Percentiles rank a stretch among this genome's conserved stretches.
phyloP scores from a whole-genome alignment of 2,113 vertebrate genomes.

The Nycticorax nycticorax region DNA sequence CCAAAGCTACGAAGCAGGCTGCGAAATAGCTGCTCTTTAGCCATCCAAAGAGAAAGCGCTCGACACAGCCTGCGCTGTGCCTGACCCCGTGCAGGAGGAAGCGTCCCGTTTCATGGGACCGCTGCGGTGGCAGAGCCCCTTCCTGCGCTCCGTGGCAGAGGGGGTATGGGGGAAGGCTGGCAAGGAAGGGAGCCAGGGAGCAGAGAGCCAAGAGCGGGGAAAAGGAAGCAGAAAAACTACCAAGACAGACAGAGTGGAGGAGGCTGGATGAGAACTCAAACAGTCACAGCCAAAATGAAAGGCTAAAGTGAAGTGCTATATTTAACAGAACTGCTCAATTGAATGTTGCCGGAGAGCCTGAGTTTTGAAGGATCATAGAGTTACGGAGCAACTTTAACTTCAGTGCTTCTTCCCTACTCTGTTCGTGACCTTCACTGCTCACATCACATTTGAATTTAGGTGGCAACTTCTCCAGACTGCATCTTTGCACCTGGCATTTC shows the following conservation, averaged over 20 bases:
- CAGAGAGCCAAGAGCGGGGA: not conserved
- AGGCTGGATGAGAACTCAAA: slow-evolving; percentile 31
- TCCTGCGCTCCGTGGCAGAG: accelerated
- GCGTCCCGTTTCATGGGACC: not conserved
- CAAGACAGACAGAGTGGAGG: slow-evolving; percentile 58
- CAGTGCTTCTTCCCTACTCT: not conserved
- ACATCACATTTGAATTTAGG: not conserved
- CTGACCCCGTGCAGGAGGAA: accelerated
- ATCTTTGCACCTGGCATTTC: not conserved
- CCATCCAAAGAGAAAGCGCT: accelerated
- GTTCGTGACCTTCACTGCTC: not conserved
- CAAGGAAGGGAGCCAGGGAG: not conserved
- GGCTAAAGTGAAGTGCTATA: not conserved
- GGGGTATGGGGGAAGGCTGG: not conserved
- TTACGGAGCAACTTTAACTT: not conserved
- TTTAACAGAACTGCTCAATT: slow-evolving; percentile 34
- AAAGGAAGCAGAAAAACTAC: slow-evolving; percentile 17
- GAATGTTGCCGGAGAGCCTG: not conserved
- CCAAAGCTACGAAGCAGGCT: not conserved
- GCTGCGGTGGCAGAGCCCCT: accelerated
- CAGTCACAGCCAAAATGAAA: not conserved
- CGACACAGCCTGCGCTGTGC: accelerated
- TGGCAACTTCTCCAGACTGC: not conserved
- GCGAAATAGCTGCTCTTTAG: not conserved
- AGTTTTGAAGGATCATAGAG: not conserved